These are phyloP conservation scores for Protonibea diacanthus DNA, from an alignment of 2,797 vertebrate species.

Conservation along the genomic window DNA sequence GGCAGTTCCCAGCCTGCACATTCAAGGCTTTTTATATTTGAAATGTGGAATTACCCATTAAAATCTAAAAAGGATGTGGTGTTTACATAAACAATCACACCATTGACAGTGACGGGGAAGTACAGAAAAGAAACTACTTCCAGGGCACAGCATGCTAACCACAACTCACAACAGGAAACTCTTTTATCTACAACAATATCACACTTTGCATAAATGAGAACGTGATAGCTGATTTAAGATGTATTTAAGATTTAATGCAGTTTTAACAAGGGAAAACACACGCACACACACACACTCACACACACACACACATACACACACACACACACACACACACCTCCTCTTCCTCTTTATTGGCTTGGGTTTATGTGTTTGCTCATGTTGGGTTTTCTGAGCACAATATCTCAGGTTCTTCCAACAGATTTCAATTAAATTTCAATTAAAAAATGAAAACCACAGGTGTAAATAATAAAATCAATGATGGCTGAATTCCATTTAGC, in stretches of 20 bases:
- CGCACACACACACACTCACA: neutral
- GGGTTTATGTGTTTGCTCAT: neutral
- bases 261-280: neutral
- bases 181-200: neutral
- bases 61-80: neutral
- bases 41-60: constrained; percentile 5
- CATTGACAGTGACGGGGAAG: neutral
- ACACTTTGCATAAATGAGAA: neutral
- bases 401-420: neutral
- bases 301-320: neutral
- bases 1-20: neutral
- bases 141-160: neutral
- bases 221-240: neutral
- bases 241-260: neutral
- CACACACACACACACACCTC: neutral
- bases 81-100: neutral
- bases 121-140: neutral
- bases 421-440: neutral
- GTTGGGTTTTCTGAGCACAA: neutral
- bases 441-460: too few relatives aligned
- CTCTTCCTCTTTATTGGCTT: neutral
- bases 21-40: neutral
- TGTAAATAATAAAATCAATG: too few relatives aligned
- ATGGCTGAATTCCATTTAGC: too few relatives aligned
- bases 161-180: constrained; percentile 9